Evolutionary conservation across 2,113 vertebrate species (phyloP).

Genomic region (Euleptes europaea): DNA sequence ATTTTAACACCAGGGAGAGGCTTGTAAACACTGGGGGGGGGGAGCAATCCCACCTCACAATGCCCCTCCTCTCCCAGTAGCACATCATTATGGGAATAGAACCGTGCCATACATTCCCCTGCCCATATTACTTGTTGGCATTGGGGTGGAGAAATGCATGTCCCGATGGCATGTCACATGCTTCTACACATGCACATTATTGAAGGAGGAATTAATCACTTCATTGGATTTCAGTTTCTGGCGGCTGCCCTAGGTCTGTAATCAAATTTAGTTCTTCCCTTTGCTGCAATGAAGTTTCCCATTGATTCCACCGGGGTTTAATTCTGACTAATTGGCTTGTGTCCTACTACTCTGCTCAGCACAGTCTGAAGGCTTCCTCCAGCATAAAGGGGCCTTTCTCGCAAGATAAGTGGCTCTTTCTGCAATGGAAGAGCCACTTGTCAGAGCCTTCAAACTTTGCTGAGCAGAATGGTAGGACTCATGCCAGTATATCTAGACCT

Average conservation of each 20-base stretch:
- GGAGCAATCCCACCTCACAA: neutral
- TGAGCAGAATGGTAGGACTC: no score
- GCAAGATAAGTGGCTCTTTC: no score
- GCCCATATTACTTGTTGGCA: neutral
- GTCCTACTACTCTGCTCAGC: no score
- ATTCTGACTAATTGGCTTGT: neutral
- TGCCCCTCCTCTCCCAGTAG: no score
- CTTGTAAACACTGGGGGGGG: neutral
- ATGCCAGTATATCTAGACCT: neutral
- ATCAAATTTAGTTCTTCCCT: neutral
- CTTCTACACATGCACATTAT: neutral
- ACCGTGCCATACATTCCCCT: neutral
- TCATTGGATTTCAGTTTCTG: neutral
- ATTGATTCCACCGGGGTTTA: neutral
- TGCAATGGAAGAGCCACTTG: no score
- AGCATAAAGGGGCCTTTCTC: no score
- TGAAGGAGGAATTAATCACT: neutral
- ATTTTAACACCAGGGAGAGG: slow-evolving; percentile 1
- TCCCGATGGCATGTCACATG: neutral
- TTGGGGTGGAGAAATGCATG: neutral
- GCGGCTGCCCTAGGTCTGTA: neutral
- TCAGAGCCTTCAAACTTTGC: no score
- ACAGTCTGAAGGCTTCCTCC: no score
- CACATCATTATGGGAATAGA: neutral
- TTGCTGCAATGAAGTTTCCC: neutral